Percentiles rank a stretch among this genome's conserved stretches.
phyloP scores from a whole-genome alignment of 2,113 vertebrate genomes.

The Atrichornis clamosus region DNA sequence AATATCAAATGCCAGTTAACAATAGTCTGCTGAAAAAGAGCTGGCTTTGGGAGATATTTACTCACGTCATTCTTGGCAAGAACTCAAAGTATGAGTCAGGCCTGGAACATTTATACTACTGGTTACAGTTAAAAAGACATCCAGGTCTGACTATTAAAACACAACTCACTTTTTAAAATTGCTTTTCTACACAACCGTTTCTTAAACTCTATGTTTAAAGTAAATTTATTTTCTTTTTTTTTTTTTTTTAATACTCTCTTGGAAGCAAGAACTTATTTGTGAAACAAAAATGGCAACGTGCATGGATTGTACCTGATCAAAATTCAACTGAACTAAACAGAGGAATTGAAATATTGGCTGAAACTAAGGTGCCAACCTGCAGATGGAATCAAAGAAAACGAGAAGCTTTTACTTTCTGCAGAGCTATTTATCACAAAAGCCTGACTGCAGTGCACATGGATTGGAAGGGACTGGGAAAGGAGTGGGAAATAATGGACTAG shows the following conservation, averaged over 20 bases:
- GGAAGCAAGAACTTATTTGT: background rate
- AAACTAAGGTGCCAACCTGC: background rate
- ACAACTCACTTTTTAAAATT: background rate
- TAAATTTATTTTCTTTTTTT: no score
- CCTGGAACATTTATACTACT: conserved; percentile 6
- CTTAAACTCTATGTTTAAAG: background rate
- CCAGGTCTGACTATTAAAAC: background rate
- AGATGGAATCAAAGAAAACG: conserved; percentile 31
- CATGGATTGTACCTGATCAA: background rate
- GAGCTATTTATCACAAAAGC: conserved; percentile 42
- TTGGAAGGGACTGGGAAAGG: background rate
- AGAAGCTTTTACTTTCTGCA: conserved; percentile 31
- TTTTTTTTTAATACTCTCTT: background rate
- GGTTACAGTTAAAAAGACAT: conserved; percentile 9
- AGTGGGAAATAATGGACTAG: background rate
- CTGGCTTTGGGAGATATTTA: conserved; percentile 42
- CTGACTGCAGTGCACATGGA: background rate
- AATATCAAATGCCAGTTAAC: conserved; percentile 36
- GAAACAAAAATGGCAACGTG: background rate
- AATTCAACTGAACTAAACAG: background rate
- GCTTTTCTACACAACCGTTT: background rate
- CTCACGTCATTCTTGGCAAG: conserved; percentile 51
- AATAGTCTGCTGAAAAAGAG: conserved; percentile 10
- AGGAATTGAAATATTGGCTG: background rate
- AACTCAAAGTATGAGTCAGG: conserved; percentile 42